Percentiles rank a stretch among this genome's conserved stretches.
These are phyloP conservation scores for Oophaga pumilio DNA, from an alignment of 2,113 vertebrate genomes.

Conservation along the genomic window DNA sequence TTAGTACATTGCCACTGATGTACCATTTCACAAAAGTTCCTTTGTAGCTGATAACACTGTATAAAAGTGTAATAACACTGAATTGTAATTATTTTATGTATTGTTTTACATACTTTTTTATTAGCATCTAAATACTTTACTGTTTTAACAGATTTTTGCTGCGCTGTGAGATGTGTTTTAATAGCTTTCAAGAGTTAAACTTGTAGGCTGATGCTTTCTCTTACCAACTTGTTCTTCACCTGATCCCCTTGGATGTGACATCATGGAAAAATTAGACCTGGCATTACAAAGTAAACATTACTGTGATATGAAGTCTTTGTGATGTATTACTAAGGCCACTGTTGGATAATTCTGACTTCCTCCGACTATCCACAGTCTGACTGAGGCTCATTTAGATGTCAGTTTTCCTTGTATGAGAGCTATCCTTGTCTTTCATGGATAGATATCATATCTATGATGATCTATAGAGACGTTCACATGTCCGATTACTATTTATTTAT, in stretches of 20 bases:
- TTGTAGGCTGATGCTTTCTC: not conserved
- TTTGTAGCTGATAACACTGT: not conserved
- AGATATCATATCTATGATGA: too few species aligned
- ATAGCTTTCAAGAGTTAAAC: not conserved
- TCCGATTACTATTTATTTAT: too few species aligned
- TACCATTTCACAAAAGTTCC: not conserved
- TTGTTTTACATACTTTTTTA: not conserved
- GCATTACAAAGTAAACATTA: not conserved
- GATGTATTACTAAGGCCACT: not conserved
- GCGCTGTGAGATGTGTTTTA: too few species aligned
- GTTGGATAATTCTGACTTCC: not conserved
- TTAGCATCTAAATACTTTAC: not conserved
- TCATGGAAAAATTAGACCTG: constrained; percentile 3
- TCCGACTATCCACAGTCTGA: too few species aligned
- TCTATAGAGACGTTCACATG: too few species aligned
- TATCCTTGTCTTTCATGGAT: too few species aligned
- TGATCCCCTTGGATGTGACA: not conserved
- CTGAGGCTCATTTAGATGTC: too few species aligned
- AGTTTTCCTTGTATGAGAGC: too few species aligned
- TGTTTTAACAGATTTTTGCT: too few species aligned
- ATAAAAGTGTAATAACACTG: not conserved
- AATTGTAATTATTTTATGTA: not conserved
- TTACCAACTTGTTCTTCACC: not conserved
- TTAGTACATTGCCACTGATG: not conserved
- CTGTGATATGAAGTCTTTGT: not conserved